Percentiles rank a stretch among this genome's conserved stretches.
Evolutionary conservation across 2,888 invertebrate genomes (phyloP).

Genomic region (Caenorhabditis wallacei): DNA sequence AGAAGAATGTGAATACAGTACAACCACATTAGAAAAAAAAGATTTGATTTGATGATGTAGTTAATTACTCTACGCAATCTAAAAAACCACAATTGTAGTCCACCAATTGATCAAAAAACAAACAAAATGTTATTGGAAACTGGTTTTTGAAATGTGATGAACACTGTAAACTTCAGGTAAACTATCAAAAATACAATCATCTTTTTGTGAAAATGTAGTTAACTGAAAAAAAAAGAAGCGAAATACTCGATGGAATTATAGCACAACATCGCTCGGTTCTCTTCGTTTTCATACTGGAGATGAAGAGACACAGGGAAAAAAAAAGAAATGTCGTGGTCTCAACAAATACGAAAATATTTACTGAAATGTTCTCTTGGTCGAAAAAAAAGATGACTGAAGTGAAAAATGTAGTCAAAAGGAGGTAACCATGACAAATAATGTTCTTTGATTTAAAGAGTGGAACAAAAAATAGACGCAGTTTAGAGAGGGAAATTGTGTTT

Average conservation of each 20-base stretch:
- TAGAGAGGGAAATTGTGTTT: neutral
- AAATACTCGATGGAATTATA: neutral
- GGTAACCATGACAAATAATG: constrained; percentile 41
- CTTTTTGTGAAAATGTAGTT: neutral
- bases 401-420: neutral
- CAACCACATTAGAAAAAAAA: neutral
- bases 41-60: constrained; percentile 9
- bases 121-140: neutral
- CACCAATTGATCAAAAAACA: neutral
- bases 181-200: neutral
- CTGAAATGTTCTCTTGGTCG: constrained; percentile 33
- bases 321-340: constrained; percentile 8
- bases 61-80: constrained; percentile 1
- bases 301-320: constrained; percentile 26
- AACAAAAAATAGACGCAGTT: constrained; percentile 8
- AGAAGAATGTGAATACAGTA: neutral
- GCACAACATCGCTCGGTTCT: neutral
- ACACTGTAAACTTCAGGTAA: neutral
- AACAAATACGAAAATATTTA: constrained; percentile 49
- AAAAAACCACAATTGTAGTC: neutral
- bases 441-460: neutral
- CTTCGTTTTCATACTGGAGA: neutral
- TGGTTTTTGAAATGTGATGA: neutral
- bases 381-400: constrained; percentile 21
- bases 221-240: too few relatives aligned